Evolutionary conservation across 2,797 vertebrate species (phyloP).

Genomic region (Bovichtus diacanthus): DNA sequence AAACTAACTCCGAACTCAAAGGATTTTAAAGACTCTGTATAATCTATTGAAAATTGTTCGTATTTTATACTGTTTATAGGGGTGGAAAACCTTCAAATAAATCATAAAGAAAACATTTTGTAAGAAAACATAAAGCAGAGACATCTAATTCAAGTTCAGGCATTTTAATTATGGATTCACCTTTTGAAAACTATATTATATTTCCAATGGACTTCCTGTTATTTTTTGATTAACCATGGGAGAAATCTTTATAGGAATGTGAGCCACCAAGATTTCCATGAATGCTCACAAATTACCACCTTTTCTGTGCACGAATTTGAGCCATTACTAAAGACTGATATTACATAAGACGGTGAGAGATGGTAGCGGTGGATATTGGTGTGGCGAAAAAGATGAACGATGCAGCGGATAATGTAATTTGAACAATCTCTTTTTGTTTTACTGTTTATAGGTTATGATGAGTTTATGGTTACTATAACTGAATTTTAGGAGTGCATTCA

Average conservation of each 20-base stretch:
- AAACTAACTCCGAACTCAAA: background rate
- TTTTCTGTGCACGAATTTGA: background rate
- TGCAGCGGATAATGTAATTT: background rate
- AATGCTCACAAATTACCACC: background rate
- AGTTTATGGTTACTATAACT: background rate
- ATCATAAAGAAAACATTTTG: no score
- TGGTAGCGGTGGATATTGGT: background rate
- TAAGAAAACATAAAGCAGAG: background rate
- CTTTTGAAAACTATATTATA: background rate
- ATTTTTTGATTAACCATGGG: background rate
- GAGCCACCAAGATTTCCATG: background rate
- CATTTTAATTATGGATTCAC: constrained; percentile 12
- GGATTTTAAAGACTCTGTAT: background rate
- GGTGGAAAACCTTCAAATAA: background rate
- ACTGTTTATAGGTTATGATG: background rate
- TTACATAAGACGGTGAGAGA: background rate
- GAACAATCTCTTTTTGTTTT: background rate
- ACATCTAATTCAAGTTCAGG: background rate
- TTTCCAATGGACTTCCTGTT: background rate
- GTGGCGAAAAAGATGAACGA: background rate
- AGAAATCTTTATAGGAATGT: background rate
- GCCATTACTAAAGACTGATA: constrained; percentile 5
- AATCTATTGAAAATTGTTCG: background rate
- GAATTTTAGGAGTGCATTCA: background rate
- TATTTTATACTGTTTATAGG: background rate